These are phyloP conservation scores for Peromyscus maniculatus DNA, from an alignment of 2,113 vertebrate species.

Conservation along the genomic window DNA sequence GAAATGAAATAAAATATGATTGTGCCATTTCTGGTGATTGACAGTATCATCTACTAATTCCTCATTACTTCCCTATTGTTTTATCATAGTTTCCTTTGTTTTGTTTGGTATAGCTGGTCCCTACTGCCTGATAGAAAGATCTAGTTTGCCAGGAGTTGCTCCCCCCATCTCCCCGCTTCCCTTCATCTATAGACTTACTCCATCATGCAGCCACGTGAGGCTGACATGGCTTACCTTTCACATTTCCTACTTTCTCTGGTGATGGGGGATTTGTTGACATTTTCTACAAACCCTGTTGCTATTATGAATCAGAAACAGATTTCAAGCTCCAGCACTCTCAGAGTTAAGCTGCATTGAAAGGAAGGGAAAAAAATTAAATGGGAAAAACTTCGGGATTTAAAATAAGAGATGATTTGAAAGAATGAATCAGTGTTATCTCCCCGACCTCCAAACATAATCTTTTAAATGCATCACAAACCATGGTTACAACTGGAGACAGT, in stretches of 20 bases:
- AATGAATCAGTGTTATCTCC: not conserved
- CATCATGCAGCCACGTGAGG: conserved; percentile 56
- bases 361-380: conserved; percentile 76
- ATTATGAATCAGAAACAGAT: conserved; percentile 87
- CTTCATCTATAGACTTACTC: not conserved
- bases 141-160: conserved; percentile 55
- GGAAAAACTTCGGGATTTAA: conserved; percentile 79
- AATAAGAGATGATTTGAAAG: conserved; percentile 59
- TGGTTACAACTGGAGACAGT: not conserved
- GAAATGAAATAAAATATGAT: conserved; percentile 70
- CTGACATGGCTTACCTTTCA: conserved; percentile 81
- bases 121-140: conserved; percentile 40
- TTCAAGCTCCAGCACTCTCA: conserved; percentile 88
- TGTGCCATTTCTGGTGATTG: conserved; percentile 42
- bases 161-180: not conserved
- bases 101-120: conserved; percentile 39
- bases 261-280: conserved; percentile 88
- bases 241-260: conserved; percentile 83
- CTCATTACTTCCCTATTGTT: conserved; percentile 67
- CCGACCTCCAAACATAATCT: not conserved
- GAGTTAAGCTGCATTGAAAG: conserved; percentile 86
- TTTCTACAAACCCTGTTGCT: conserved; percentile 87
- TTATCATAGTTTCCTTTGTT: conserved; percentile 73
- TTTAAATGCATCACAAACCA: not conserved
- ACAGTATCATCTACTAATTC: conserved; percentile 42